A percentile compares a stretch with the other conserved stretches of the same genome.
Evolutionary conservation across 1,140 invertebrate genomes (phyloP).

Genomic region (Drosophila busckii): DNA sequence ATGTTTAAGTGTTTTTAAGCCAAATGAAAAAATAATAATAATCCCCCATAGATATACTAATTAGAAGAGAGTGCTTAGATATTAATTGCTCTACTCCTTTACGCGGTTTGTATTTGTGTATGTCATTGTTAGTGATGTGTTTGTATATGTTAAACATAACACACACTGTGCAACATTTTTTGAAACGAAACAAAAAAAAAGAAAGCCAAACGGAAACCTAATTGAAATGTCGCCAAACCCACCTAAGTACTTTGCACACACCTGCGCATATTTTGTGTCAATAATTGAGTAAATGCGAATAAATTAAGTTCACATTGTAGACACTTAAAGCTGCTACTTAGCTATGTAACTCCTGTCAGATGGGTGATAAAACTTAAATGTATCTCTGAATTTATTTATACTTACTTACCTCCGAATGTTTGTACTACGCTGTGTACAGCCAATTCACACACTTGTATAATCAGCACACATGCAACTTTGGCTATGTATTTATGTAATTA

Average conservation of each 20-base stretch:
- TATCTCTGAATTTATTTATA: constrained; percentile 54
- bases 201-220: constrained; percentile 10
- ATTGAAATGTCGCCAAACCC: constrained; percentile 40
- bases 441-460: constrained; percentile 12
- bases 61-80: too few relatives aligned
- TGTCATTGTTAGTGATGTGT: constrained; percentile 69
- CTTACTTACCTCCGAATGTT: constrained; percentile 52
- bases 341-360: constrained; percentile 78
- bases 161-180: too few relatives aligned
- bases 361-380: constrained; percentile 74
- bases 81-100: constrained; percentile 20
- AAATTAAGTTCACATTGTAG: constrained; percentile 10
- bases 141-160: constrained; percentile 58
- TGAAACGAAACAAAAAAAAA: constrained; percentile 21
- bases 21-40: constrained; percentile 32
- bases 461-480: constrained; percentile 11
- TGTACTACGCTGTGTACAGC: constrained; percentile 57
- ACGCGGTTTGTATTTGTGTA: constrained; percentile 43
- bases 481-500: constrained; percentile 13
- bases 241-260: constrained; percentile 60
- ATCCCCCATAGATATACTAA: constrained; percentile 5
- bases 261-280: too few relatives aligned
- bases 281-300: constrained; percentile 14
- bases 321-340: constrained; percentile 45
- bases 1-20: constrained; percentile 75